Conservation (phyloP, 2,888 invertebrate genomes). For the Eupeodes latifasciatus region DNA sequence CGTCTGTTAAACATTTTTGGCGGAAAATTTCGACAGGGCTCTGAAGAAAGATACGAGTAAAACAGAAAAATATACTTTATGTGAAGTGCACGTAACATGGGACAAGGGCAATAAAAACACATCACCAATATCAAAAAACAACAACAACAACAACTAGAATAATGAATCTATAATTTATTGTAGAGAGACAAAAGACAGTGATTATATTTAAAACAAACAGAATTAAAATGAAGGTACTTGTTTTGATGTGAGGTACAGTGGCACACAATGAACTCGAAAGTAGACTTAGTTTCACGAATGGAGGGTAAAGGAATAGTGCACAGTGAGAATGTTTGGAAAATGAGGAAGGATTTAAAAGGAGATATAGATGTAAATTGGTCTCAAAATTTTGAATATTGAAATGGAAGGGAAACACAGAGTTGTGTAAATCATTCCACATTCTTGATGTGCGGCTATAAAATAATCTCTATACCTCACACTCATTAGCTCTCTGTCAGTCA, state of each 20-base stretch:
- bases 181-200: constrained; percentile 34
- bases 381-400: no score
- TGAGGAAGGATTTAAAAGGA: no score
- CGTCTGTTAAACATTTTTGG: constrained; percentile 68
- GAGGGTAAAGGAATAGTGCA: no score
- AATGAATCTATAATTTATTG: constrained; percentile 32
- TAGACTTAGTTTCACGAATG: no score
- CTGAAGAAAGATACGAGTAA: background rate
- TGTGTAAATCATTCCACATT: no score
- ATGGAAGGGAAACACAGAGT: no score
- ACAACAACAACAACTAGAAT: constrained; percentile 7
- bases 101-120: constrained; percentile 45
- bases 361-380: no score
- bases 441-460: no score
- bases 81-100: constrained; percentile 18
- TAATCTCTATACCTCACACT: no score
- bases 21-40: constrained; percentile 52
- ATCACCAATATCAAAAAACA: background rate
- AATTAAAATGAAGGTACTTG: constrained; percentile 36
- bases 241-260: constrained; percentile 22
- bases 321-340: no score
- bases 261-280: background rate
- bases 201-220: constrained; percentile 52
- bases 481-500: no score
- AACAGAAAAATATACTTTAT: background rate